Evolutionary conservation across 1,140 invertebrate genomes (phyloP).

Genomic region (Holcopasites calliopsidis): DNA sequence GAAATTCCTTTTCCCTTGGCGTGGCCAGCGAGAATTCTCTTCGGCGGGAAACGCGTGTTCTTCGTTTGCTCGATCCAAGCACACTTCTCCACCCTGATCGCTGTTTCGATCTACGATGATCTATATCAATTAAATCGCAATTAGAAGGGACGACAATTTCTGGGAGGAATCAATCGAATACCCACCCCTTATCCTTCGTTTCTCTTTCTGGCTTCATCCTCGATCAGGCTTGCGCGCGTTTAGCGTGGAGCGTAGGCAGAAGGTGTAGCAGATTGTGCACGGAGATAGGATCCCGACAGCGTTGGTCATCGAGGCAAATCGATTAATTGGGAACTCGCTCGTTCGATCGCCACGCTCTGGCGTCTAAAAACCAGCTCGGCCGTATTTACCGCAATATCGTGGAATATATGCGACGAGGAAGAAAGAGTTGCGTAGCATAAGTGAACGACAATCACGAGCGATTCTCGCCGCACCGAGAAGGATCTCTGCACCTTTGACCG

Average conservation of each 20-base stretch:
- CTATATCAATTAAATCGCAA: not conserved
- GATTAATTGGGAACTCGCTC: slow-evolving; percentile 68
- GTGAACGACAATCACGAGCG: not conserved
- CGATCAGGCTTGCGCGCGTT: slow-evolving; percentile 11
- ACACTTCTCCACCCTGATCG: not conserved
- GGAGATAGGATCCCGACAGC: slow-evolving; percentile 56
- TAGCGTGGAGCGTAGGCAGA: slow-evolving; percentile 16
- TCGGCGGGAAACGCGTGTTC: not conserved
- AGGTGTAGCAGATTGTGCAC: slow-evolving; percentile 16
- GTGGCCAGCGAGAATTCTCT: slow-evolving; percentile 4
- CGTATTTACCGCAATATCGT: slow-evolving; percentile 46
- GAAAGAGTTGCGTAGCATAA: not conserved
- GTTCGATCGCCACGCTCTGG: slow-evolving; percentile 55
- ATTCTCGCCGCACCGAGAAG: no score
- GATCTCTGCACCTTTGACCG: no score
- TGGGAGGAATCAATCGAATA: not conserved
- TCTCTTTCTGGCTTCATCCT: not conserved
- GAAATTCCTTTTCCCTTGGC: slow-evolving; percentile 11
- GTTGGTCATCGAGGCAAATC: slow-evolving; percentile 69
- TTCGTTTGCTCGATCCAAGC: not conserved
- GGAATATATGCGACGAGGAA: slow-evolving; percentile 8
- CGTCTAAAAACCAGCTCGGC: slow-evolving; percentile 54
- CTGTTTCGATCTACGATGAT: not conserved
- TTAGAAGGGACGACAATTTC: not conserved
- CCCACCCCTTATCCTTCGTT: not conserved